phyloP scores from a whole-genome alignment of 53 echinoderm and acorn worm genomes.

The Actinopyga echinites region DNA sequence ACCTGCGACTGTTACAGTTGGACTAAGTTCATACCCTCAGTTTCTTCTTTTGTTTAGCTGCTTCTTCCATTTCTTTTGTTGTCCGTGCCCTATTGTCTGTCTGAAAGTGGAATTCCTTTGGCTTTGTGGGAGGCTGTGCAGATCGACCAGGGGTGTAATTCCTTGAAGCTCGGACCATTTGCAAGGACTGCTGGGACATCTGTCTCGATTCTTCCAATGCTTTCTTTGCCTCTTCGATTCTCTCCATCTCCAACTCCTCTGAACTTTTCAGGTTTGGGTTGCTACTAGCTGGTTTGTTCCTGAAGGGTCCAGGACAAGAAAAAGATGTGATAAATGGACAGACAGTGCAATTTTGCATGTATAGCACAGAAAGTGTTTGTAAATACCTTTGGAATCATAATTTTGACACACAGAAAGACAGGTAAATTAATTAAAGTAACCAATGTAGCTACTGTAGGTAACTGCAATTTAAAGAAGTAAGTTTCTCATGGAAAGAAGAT shows the following conservation, averaged over 20 bases:
- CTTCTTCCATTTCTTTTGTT: constrained; percentile 53
- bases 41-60: constrained; percentile 53
- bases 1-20: too few species aligned
- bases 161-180: constrained; percentile 62
- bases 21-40: constrained; percentile 43
- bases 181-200: constrained; percentile 68
- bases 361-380: too few species aligned
- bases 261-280: constrained; percentile 47
- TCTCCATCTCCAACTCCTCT: constrained; percentile 81
- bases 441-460: too few species aligned
- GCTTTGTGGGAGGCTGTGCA: constrained; percentile 52
- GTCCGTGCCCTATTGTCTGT: constrained; percentile 73
- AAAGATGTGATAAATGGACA: neutral
- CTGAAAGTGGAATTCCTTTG: constrained; percentile 75
- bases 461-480: too few species aligned
- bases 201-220: constrained; percentile 63
- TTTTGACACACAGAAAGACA: too few species aligned
- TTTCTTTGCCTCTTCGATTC: constrained; percentile 59
- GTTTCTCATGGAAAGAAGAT: too few species aligned
- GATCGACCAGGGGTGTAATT: constrained; percentile 58
- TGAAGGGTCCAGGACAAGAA: neutral
- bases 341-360: too few species aligned
- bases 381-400: too few species aligned
- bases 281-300: constrained; percentile 16
- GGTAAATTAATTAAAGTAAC: too few species aligned